phyloP scores from a whole-genome alignment of 2,113 vertebrate species.

The Benthochromis sp. region DNA sequence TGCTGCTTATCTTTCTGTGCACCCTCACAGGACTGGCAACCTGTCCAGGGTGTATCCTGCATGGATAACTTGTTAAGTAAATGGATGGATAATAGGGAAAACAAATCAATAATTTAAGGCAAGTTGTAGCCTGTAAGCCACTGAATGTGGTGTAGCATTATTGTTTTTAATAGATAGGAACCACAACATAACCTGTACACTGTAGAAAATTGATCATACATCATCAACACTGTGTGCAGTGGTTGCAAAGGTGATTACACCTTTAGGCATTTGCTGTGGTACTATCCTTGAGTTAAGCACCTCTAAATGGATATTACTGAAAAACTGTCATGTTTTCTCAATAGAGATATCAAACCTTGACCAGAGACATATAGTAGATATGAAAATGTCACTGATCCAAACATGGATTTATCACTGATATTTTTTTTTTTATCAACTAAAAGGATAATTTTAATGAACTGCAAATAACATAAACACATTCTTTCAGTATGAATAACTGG shows the following conservation, averaged over 20 bases:
- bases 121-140: not conserved
- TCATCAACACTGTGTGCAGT: not conserved
- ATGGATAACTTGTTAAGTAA: not conserved
- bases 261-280: not conserved
- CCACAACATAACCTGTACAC: not conserved
- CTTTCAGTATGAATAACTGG: not conserved
- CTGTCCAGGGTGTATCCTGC: not conserved
- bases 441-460: rapidly evolving
- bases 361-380: not conserved
- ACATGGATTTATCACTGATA: not conserved
- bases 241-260: rapidly evolving
- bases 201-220: not conserved
- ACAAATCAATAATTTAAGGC: not conserved
- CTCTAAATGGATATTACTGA: not conserved
- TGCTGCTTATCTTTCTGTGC: not conserved
- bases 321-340: not conserved
- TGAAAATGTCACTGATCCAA: not conserved
- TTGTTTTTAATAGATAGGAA: not conserved
- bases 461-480: not conserved
- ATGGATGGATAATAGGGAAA: not conserved
- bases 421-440: not conserved
- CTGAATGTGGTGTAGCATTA: rapidly evolving
- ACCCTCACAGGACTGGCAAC: not conserved
- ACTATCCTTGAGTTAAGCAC: not conserved
- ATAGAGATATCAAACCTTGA: not conserved